phyloP scores from a whole-genome alignment of 2,888 invertebrate species.

The Danaus chrysippus region DNA sequence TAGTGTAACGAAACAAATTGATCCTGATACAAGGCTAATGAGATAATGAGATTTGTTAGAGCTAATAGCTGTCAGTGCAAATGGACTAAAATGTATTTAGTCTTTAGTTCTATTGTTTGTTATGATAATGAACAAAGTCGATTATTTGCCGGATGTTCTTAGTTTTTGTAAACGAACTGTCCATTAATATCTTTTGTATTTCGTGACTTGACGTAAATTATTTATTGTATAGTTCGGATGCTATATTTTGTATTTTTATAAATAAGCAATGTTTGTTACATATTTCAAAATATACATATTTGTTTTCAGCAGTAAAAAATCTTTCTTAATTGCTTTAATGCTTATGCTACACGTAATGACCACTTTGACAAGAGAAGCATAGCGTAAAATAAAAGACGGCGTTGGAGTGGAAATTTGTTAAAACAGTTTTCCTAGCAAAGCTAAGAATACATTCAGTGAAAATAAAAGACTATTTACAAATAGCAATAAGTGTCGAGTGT shows the following conservation, averaged over 20 bases:
- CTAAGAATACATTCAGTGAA: slow-evolving; percentile 25
- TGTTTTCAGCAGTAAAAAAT: neutral
- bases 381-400: slow-evolving; percentile 12
- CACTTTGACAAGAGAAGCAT: too few relatives aligned
- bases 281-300: too few relatives aligned
- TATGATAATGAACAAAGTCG: neutral
- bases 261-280: too few relatives aligned
- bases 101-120: slow-evolving; percentile 3
- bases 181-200: too few relatives aligned
- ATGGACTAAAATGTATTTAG: slow-evolving; percentile 24
- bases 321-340: slow-evolving; percentile 11
- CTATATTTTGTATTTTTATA: neutral
- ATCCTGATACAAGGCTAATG: slow-evolving; percentile 24
- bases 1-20: slow-evolving; percentile 23
- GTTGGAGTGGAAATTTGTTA: slow-evolving; percentile 19
- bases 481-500: too few relatives aligned
- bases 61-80: slow-evolving; percentile 25
- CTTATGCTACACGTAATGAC: too few relatives aligned
- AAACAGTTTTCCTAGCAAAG: slow-evolving; percentile 22
- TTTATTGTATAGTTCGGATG: neutral
- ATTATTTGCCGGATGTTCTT: neutral
- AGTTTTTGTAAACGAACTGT: neutral
- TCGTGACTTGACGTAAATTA: too few relatives aligned
- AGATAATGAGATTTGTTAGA: slow-evolving; percentile 28
- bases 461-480: too few relatives aligned